These are phyloP conservation scores for Chrysodeixis includens DNA, from an alignment of 2,888 invertebrate species.

Conservation along the genomic window DNA sequence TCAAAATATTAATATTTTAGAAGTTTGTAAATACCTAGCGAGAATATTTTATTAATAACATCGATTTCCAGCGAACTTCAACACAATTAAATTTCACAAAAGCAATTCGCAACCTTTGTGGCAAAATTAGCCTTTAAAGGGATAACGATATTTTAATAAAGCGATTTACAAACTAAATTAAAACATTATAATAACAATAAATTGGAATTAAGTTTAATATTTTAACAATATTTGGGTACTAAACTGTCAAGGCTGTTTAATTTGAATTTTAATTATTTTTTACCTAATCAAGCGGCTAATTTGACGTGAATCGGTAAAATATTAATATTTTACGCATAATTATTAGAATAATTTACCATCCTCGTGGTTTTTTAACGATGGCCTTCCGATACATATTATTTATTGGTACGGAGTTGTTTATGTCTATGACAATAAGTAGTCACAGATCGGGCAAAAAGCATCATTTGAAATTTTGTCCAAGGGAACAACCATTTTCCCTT, in stretches of 20 bases:
- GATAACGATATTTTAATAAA: constrained; percentile 18
- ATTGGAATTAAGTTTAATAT: constrained; percentile 8
- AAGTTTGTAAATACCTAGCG: neutral
- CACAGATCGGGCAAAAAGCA: too few species aligned
- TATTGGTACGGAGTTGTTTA: too few species aligned
- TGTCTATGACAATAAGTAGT: too few species aligned
- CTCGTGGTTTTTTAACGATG: too few species aligned
- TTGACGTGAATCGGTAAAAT: neutral
- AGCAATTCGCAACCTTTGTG: neutral
- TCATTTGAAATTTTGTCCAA: too few species aligned
- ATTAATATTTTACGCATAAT: neutral
- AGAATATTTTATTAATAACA: neutral
- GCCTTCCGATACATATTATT: neutral
- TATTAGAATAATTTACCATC: neutral
- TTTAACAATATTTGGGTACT: constrained; percentile 16
- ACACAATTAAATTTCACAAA: constrained; percentile 41
- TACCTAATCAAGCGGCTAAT: constrained; percentile 3
- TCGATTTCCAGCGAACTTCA: constrained; percentile 10
- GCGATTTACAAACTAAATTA: constrained; percentile 27
- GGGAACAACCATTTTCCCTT: too few species aligned
- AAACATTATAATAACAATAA: constrained; percentile 16
- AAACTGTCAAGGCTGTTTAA: constrained; percentile 28
- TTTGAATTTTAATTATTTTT: constrained; percentile 29
- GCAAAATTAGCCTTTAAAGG: constrained; percentile 6
- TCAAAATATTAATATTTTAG: neutral